These are phyloP conservation scores for Myotis pilosus DNA, from an alignment of 2,797 vertebrate genomes.

Conservation along the genomic window DNA sequence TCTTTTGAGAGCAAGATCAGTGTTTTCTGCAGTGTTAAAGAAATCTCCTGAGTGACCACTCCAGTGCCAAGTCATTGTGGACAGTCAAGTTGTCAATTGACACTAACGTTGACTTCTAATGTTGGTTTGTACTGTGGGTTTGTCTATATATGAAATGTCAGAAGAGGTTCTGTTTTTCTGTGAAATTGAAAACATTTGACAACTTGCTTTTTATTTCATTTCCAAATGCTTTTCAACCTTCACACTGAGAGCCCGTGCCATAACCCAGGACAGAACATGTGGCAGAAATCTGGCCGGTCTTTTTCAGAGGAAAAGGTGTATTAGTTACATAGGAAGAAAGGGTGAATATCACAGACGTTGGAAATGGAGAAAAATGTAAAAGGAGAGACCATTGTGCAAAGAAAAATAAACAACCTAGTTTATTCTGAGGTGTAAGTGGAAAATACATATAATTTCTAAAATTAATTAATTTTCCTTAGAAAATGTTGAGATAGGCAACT, in stretches of 20 bases:
- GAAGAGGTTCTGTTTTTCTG: slow-evolving; percentile 24
- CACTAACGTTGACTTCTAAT: not conserved
- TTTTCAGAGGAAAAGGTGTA: slow-evolving; percentile 25
- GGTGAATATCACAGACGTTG: not conserved
- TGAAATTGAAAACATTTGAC: slow-evolving; percentile 58
- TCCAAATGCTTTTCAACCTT: slow-evolving; percentile 47
- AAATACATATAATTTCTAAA: not conserved
- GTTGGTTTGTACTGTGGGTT: not conserved
- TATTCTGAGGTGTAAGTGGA: not conserved
- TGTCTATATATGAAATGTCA: slow-evolving; percentile 35
- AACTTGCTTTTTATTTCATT: slow-evolving; percentile 54
- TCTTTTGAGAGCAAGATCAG: not conserved
- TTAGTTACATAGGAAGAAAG: slow-evolving; percentile 41
- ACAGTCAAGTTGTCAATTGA: not conserved
- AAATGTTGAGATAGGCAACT: not conserved
- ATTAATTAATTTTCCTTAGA: slow-evolving; percentile 24
- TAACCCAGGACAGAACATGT: not conserved
- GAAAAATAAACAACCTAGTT: not conserved
- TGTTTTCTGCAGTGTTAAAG: slow-evolving; percentile 10
- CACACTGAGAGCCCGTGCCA: not conserved
- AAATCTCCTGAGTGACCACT: not conserved
- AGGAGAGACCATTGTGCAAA: not conserved
- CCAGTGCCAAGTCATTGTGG: not conserved
- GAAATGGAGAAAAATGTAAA: slow-evolving; percentile 7
- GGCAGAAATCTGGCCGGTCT: not conserved